Base-by-base conservation (phyloP, 2,113 vertebrate species). In the Daubentonia madagascariensis region DNA sequence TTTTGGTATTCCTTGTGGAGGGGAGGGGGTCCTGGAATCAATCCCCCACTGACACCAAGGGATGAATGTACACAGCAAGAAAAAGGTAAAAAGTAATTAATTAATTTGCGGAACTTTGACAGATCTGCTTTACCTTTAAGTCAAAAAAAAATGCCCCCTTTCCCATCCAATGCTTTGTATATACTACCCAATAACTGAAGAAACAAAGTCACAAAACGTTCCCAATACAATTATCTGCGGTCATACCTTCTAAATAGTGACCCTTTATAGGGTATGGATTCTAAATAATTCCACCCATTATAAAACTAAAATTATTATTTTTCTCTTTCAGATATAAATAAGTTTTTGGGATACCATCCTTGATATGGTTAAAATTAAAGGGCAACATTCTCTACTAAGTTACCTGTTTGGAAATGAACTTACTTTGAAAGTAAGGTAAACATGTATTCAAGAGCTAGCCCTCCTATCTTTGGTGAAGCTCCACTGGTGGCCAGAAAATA, bases 51-150 rank as follows among this genome's bases (percentile, higher is more conserved):
- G 73, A 48, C 32, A 76, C 73, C 16, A 32, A 48, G 43, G 43
- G 16, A 50, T 50, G 17, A 78, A 45, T 50, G 8, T 76, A 80
- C 5, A 52, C 18, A 90, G 63, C 23, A 97, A 85, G 45, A 87
- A 1, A 95, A 93, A 59, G 8, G 32, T 68, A 92, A 63, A 78
- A 81, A 63, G 13, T 0, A 0, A 83, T 72, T 32, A 30, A 85
- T 65, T 80, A 72, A 89, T 65, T 17, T 80, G 28, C 23, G 63
- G 0, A 59, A 67, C 13, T 93, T 70, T 92, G 35, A 89, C 79
- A 85, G 84, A 92, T 95, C 14, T 20, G 11, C 78, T 89, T 92
- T 80, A 86, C 37, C 37, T 57, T 81, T 70, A 96, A 83, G 50
- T 52, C 43, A 65, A 86, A 92, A 89, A 63, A 89, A 63, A 45